A percentile compares a stretch with the other conserved stretches of the same genome.
These are phyloP conservation scores for Otocyon megalotis DNA, from an alignment of 2,113 vertebrate genomes.

Conservation along the genomic window DNA sequence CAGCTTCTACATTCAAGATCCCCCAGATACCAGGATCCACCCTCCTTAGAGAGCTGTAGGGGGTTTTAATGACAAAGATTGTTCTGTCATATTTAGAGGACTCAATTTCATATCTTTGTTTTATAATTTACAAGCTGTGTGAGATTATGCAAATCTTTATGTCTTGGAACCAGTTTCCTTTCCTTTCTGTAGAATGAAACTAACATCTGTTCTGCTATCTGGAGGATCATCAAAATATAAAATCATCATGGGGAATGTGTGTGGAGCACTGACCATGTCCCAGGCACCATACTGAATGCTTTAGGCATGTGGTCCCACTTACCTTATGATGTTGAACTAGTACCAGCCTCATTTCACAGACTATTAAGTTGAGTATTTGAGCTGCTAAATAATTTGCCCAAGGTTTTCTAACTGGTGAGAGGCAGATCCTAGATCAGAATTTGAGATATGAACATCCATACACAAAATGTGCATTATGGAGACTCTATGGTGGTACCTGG, in stretches of 20 bases:
- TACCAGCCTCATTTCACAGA: neutral
- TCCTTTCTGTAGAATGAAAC: neutral
- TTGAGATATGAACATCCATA: neutral
- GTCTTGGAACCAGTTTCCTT: neutral
- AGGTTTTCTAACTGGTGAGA: neutral
- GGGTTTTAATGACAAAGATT: neutral
- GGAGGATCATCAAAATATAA: neutral
- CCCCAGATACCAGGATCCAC: neutral
- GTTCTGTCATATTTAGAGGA: neutral
- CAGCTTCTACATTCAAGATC: neutral
- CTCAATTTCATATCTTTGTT: constrained; percentile 5
- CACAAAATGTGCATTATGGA: neutral
- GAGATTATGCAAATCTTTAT: neutral
- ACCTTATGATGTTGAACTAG: neutral
- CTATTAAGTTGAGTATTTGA: neutral
- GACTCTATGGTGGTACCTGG: neutral
- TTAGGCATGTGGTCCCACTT: neutral
- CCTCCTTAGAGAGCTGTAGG: neutral
- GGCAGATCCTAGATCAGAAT: neutral
- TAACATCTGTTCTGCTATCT: neutral
- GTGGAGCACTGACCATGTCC: neutral
- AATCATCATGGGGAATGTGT: neutral
- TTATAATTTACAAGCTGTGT: neutral
- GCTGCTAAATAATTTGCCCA: neutral
- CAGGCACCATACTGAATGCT: neutral